Percentiles rank a stretch among this genome's conserved stretches.
Evolutionary conservation across 2,113 vertebrate species (phyloP).

Genomic region (Erinaceus europaeus): DNA sequence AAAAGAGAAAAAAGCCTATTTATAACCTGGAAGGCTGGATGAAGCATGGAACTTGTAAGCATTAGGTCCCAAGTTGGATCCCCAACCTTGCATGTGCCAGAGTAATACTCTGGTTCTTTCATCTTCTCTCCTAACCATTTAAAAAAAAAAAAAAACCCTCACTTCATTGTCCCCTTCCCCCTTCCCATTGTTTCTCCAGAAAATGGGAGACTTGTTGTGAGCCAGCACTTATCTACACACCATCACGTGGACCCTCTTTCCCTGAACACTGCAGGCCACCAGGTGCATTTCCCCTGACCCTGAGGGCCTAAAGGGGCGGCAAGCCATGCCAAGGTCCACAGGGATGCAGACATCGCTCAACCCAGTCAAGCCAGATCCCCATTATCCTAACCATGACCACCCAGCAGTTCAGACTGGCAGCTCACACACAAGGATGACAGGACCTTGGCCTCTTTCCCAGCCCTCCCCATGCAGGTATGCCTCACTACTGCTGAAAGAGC

Average conservation of each 20-base stretch:
- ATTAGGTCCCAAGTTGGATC: too few relatives aligned
- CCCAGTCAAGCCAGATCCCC: neutral
- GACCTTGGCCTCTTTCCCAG: neutral
- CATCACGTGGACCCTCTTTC: neutral
- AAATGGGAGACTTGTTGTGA: neutral
- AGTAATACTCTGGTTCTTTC: too few relatives aligned
- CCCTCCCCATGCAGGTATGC: constrained; percentile 11
- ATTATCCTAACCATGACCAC: constrained; percentile 10
- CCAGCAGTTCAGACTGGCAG: neutral
- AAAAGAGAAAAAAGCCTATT: too few relatives aligned
- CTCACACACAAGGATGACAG: neutral
- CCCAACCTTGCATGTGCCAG: too few relatives aligned
- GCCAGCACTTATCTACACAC: neutral
- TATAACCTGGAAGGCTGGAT: too few relatives aligned
- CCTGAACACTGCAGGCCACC: neutral
- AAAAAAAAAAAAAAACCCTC: too few relatives aligned
- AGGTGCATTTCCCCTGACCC: neutral
- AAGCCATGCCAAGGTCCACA: neutral
- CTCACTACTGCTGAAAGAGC: neutral
- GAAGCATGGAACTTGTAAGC: too few relatives aligned
- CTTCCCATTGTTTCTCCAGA: neutral
- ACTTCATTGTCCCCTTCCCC: neutral
- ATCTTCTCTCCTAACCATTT: too few relatives aligned
- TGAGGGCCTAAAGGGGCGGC: neutral
- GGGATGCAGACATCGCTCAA: neutral